Evolutionary conservation across 2,888 invertebrate species (phyloP), one percentile per base, ranked within the genome.

Genomic region (Danaus chrysippus): DNA sequence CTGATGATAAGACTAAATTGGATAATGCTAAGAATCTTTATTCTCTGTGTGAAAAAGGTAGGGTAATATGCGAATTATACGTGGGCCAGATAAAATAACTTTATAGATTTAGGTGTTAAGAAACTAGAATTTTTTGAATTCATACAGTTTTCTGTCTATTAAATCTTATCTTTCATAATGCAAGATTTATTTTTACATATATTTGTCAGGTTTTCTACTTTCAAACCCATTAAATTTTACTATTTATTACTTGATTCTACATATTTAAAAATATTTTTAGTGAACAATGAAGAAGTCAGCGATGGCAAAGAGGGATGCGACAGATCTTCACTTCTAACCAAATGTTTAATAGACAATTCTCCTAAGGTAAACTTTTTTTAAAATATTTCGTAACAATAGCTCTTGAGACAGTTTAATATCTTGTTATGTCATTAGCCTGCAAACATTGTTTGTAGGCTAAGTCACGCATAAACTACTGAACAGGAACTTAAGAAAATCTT

Each of bases 221-320:
- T 6, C 23, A 34, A 34, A 5, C 23, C 6, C 23, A 5, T 34
- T 1, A 34, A 34, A 34, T 34, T 34, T 2, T 34, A 34, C 23
- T 6, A 6, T 34, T 6, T 6, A 34, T 34, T 5, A 34, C 23
- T 34, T 34, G 6, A 34, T 34, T 34, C 23, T 34, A n/a, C n/a
- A n/a, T n/a, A 34, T 34, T 34, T 0, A 34, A 34, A 2, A 56
- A 75, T 76, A 59, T 12, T 75, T 73, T 10, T 71, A 91, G 91
- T 88, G 10, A 89, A 91, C 66, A 83, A 82, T 0, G 79, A 78
- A 64, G 10, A 76, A 6, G 81, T 87, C 0, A 70, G 64, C 1
- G 89, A 86, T 42, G 85, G 83, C 0, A 79, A 78, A 1, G 77
- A 78, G n/a, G 88, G 86, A 1, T 91, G 91, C 64, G 85, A 89